These are phyloP conservation scores for Cherax destructor DNA, from an alignment of 1,140 invertebrate species.

Conservation along the genomic window DNA sequence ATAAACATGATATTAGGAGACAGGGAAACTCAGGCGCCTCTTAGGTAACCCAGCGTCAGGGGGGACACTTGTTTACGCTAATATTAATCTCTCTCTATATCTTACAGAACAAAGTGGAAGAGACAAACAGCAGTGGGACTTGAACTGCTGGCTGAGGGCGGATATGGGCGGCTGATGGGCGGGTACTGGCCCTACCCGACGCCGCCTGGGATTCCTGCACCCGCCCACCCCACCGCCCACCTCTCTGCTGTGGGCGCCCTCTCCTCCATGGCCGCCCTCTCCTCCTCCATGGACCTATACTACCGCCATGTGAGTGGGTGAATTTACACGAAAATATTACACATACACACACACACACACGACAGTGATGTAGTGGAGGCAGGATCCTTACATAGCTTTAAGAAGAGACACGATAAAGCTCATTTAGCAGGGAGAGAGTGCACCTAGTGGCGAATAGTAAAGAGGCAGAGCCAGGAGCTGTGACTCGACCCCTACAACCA, in stretches of 20 bases:
- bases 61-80: too few species aligned
- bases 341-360: too few species aligned
- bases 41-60: not conserved
- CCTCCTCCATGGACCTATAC: constrained; percentile 57
- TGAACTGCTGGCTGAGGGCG: constrained; percentile 54
- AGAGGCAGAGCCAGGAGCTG: too few species aligned
- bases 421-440: too few species aligned
- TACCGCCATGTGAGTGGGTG: constrained; percentile 47
- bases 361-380: too few species aligned
- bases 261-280: constrained; percentile 57
- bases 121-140: constrained; percentile 52
- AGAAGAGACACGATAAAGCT: too few species aligned
- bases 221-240: constrained; percentile 37
- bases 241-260: constrained; percentile 60
- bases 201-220: constrained; percentile 19
- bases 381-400: too few species aligned
- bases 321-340: too few species aligned
- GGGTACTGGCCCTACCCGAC: constrained; percentile 53
- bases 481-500: too few species aligned
- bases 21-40: not conserved
- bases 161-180: constrained; percentile 51
- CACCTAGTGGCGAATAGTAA: too few species aligned
- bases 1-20: not conserved
- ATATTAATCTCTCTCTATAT: not conserved
- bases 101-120: constrained; percentile 56